Evolutionary conservation across 2,113 vertebrate genomes (phyloP).

Genomic region (Aspidoscelis tigris): DNA sequence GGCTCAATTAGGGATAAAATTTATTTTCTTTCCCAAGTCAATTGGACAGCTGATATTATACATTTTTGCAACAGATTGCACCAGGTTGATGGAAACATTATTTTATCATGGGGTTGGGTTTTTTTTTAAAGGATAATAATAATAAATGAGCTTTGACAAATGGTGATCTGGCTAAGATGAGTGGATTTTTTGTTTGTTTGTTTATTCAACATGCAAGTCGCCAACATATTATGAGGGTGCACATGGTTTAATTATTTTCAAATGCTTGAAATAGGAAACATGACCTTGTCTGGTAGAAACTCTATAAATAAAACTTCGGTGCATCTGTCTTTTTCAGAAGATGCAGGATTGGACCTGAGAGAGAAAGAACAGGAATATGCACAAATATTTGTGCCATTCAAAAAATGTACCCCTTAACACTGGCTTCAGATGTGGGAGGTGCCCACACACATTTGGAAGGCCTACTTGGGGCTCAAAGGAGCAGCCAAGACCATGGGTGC

Average conservation of each 20-base stretch:
- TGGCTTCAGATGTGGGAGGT: too few species aligned
- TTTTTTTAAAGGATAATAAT: neutral
- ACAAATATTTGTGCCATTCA: too few species aligned
- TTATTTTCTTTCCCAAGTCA: conserved; percentile 47
- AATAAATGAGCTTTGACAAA: conserved; percentile 34
- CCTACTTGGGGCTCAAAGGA: too few species aligned
- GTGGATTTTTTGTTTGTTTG: neutral
- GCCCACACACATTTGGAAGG: too few species aligned
- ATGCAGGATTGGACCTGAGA: neutral
- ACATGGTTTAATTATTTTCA: neutral
- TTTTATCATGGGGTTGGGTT: conserved; percentile 13
- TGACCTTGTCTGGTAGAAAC: neutral
- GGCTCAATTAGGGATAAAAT: conserved; percentile 39
- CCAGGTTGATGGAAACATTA: conserved; percentile 3
- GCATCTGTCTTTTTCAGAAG: neutral
- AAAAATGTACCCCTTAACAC: too few species aligned
- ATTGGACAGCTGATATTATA: conserved; percentile 32
- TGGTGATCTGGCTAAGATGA: conserved; percentile 20
- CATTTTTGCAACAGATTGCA: conserved; percentile 42
- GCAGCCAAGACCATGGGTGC: too few species aligned
- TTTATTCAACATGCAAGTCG: neutral
- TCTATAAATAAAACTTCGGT: conserved; percentile 7
- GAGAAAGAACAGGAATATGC: neutral
- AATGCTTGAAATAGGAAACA: neutral
- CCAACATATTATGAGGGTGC: conserved; percentile 35